Evolutionary conservation across 2,113 vertebrate species (phyloP).

Genomic region (Syngnathus typhle): DNA sequence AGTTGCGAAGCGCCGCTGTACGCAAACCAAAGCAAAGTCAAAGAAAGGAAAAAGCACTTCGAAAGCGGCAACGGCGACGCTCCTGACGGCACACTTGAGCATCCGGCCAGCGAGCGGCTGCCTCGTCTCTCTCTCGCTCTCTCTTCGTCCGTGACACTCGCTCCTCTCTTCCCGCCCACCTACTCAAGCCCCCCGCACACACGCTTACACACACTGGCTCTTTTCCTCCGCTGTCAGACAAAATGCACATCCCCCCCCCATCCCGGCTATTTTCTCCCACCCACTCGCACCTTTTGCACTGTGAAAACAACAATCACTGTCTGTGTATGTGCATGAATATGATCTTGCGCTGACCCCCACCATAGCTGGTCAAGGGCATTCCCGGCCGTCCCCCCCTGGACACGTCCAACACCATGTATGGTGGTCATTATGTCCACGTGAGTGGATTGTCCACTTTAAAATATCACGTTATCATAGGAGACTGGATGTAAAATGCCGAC

Average conservation of each 20-base stretch:
- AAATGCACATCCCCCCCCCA: slow-evolving; percentile 46
- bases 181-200: slow-evolving; percentile 56
- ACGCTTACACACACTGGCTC: slow-evolving; percentile 21
- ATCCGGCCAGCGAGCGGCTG: slow-evolving; percentile 47
- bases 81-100: slow-evolving; percentile 59
- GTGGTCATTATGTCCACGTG: not conserved
- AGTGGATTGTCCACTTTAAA: not conserved
- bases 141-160: slow-evolving; percentile 59
- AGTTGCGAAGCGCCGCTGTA: slow-evolving; percentile 31
- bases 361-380: not conserved
- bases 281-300: slow-evolving; percentile 44
- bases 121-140: slow-evolving; percentile 41
- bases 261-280: slow-evolving; percentile 37
- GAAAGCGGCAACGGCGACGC: slow-evolving; percentile 19
- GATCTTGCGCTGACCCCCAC: not conserved
- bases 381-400: not conserved
- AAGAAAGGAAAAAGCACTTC: slow-evolving; percentile 35
- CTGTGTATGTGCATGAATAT: not conserved
- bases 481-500: not conserved
- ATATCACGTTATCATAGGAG: not conserved
- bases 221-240: slow-evolving; percentile 40
- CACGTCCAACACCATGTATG: not conserved
- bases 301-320: slow-evolving; percentile 6
- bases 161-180: slow-evolving; percentile 60
- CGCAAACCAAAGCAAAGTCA: slow-evolving; percentile 19